Base-by-base conservation (phyloP, 2,888 invertebrate genomes). In the Amitus sp. region DNA sequence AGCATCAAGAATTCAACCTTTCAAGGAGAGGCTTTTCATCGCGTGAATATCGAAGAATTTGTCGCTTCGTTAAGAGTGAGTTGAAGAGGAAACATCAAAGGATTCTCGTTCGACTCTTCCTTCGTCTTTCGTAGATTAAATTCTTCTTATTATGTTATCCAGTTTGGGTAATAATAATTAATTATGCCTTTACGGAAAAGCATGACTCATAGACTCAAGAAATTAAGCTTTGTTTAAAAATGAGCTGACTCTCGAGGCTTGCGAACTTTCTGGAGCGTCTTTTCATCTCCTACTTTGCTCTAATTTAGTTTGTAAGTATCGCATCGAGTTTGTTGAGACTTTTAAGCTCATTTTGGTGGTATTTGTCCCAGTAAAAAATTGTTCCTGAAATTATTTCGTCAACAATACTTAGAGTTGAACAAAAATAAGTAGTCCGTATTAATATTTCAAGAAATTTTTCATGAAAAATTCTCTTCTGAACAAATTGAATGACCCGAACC, bases 201-300 rank as follows among this genome's bases (percentile, higher is more conserved):
- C 78, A 77, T 77, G 75, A 76, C 74, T 78, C 72, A 79, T 78
- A 74, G 77, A 77, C 73, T 75, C 70, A 61, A 66, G 71, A 73
- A 74, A 75, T 73, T 71, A 70, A 67, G 69, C 74, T 80, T 82
- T 82, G 80, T 80, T 79, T 78, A 80, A 81, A 81, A 80, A 81
- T 82, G 75, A 79, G 76, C 75, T 70, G 48, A 53, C 67, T 61
- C 56, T 50, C 3, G 17, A 15, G 17, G 40, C 40, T 64, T 51
- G 55, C 55, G 49, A 59, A 59, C 51, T 55, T 63, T 55, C 17
- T 45, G 30, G 27, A 43, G 12, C 46, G 15, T 33, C 18, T 12
- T 18, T 1, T 17, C 15, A 17, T 4, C 20, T 9, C n/a, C 33
- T 9, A n/a, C 33, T 33, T 33, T 33, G 33, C 33, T 33, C n/a